Conservation (phyloP, 1,140 invertebrate genomes). For the Melanaphis sacchari region DNA sequence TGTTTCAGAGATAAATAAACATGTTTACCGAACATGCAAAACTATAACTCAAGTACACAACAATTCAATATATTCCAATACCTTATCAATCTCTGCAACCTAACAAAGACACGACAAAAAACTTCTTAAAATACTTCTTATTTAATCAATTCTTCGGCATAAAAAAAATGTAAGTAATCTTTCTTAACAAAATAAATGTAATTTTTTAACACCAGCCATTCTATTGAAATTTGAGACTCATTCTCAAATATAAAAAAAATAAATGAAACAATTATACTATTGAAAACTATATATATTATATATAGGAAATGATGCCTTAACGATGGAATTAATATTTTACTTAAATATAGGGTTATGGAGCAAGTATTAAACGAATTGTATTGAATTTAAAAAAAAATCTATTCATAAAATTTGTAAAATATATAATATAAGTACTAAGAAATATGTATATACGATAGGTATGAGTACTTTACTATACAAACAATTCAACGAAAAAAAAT, state of each 20-base stretch:
- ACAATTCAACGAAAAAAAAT: background rate
- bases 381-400: background rate
- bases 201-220: background rate
- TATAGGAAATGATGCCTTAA: background rate
- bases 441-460: too few species aligned
- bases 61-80: too few species aligned
- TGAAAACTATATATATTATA: background rate
- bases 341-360: background rate
- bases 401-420: too few species aligned
- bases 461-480: too few species aligned
- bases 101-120: background rate
- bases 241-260: background rate
- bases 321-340: too few species aligned
- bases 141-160: background rate
- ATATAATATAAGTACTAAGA: too few species aligned
- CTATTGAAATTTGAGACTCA: background rate
- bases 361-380: background rate
- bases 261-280: background rate
- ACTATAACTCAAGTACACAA: background rate
- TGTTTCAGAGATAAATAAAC: background rate
- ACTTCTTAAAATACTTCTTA: background rate
- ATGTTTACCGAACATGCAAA: background rate
- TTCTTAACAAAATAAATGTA: background rate
- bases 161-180: background rate
- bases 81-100: background rate